Evolutionary conservation across 2,888 invertebrate species (phyloP), one percentile per base, ranked within the genome.

Genomic region (Aelia acuminata): DNA sequence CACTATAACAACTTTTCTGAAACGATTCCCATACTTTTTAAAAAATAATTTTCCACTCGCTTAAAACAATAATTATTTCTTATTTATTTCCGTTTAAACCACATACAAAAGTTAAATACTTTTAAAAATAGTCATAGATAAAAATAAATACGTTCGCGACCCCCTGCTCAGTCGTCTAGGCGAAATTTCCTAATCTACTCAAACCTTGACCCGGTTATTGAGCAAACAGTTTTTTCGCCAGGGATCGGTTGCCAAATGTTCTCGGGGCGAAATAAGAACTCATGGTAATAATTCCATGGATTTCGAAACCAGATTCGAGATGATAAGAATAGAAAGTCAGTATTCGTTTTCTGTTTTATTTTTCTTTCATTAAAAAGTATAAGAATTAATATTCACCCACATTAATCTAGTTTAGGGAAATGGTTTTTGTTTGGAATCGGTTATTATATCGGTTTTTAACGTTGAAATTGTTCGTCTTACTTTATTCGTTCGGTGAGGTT

Each of bases 131-230:
- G 31, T 35, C 18, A 35, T 70, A 20, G 63, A 31, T 18, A 18
- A 35, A 70, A 70, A 70, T 70, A 70, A 20, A n/a, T n/a, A n/a
- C n/a, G 35, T 70, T 26, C 8, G 63, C 3, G 31, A 43, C 8
- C 5, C 80, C 80, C 13, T 80, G 11, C 11, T 15, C 26, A 15
- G 57, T 26, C 11, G 80, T 43, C 43, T 47, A 47, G 43, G 80
- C 43, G 80, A 80, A 80, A 70, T 70, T 80, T 80, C 43, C 22
- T 15, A 80, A 80, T 80, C 43, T 39, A 22, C 43, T 80, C 80
- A 80, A 80, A 80, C 80, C 80, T 80, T 80, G 80, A 80, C 80
- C 80, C 80, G 80, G 43, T 80, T 80, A 47, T 80, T 80, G 80
- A 43, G 80, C 80, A 43, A 80, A 80, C 80, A 80, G 75, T 75